Percentiles rank a stretch among this genome's conserved stretches.
Evolutionary conservation across 2,113 vertebrate species (phyloP).

Genomic region (Potamarius usumacintae): DNA sequence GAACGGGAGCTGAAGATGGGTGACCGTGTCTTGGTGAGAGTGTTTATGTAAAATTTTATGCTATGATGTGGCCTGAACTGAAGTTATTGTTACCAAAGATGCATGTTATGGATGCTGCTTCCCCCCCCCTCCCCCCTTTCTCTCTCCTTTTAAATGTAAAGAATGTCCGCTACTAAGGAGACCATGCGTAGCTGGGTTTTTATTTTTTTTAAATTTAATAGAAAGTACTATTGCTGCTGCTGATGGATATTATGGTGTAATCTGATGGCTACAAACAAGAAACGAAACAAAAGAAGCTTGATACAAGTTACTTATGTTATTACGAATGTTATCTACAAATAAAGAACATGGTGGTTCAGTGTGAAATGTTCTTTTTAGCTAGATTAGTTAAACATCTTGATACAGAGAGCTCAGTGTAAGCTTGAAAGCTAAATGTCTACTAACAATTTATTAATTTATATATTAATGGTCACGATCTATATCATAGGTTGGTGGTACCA

Average conservation of each 20-base stretch:
- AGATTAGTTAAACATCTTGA: neutral
- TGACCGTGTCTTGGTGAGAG: constrained; percentile 92
- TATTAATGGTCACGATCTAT: constrained; percentile 1
- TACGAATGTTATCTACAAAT: too few species aligned
- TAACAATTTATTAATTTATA: constrained; percentile 29
- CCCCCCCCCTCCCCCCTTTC: too few species aligned
- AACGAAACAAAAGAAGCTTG: too few species aligned
- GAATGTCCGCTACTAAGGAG: neutral
- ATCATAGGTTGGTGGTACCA: constrained; percentile 88
- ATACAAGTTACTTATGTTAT: neutral
- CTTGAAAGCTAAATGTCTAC: neutral
- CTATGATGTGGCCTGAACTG: neutral
- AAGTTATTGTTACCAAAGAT: neutral
- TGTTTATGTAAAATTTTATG: neutral
- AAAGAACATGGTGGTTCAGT: too few species aligned
- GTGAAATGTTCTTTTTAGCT: neutral
- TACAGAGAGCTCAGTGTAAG: neutral
- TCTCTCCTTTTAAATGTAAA: too few species aligned
- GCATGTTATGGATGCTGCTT: neutral
- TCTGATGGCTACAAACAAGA: neutral
- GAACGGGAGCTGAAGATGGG: constrained; percentile 94
- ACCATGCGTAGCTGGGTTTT: too few species aligned
- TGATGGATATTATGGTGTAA: neutral
- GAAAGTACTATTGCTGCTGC: neutral
- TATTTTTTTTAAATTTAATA: neutral